phyloP scores from a whole-genome alignment of 2,113 vertebrate species.

The Peucedramus taeniatus region DNA sequence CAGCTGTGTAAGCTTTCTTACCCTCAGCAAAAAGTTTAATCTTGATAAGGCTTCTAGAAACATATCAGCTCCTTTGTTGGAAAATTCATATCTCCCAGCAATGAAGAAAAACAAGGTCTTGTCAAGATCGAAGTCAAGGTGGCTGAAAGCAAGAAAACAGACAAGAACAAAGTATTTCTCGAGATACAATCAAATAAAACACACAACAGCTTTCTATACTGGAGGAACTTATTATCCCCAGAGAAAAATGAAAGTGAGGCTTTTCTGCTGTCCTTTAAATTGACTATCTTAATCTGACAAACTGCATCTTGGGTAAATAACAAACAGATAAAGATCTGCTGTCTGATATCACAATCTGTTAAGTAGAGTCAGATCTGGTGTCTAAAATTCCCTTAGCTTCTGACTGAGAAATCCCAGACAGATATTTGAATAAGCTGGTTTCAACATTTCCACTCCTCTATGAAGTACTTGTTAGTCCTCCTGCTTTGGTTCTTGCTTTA shows the following conservation, averaged over 20 bases:
- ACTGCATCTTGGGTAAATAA: not conserved
- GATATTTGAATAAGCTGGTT: not conserved
- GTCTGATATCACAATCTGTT: not conserved
- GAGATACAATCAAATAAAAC: not conserved
- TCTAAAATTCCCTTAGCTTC: not conserved
- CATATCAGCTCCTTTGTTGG: constrained; percentile 96
- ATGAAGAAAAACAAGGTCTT: constrained; percentile 97
- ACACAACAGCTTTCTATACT: not conserved
- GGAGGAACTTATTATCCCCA: not conserved
- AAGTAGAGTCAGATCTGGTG: not conserved
- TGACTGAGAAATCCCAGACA: not conserved
- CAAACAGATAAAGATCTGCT: not conserved
- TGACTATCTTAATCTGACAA: not conserved
- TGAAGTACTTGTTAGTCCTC: not conserved
- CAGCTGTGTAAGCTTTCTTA: constrained; percentile 57
- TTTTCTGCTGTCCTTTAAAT: not conserved
- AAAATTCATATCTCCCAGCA: constrained; percentile 94
- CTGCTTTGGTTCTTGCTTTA: not conserved
- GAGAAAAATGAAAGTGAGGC: not conserved
- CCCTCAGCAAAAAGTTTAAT: constrained; percentile 92
- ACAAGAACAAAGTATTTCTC: not conserved
- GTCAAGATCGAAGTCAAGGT: constrained; percentile 93
- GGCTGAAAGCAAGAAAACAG: constrained; percentile 75
- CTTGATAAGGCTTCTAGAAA: constrained; percentile 94
- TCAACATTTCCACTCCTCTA: not conserved